Base-by-base conservation (phyloP, 1,140 invertebrate species). In the Tetramorium simillimum region DNA sequence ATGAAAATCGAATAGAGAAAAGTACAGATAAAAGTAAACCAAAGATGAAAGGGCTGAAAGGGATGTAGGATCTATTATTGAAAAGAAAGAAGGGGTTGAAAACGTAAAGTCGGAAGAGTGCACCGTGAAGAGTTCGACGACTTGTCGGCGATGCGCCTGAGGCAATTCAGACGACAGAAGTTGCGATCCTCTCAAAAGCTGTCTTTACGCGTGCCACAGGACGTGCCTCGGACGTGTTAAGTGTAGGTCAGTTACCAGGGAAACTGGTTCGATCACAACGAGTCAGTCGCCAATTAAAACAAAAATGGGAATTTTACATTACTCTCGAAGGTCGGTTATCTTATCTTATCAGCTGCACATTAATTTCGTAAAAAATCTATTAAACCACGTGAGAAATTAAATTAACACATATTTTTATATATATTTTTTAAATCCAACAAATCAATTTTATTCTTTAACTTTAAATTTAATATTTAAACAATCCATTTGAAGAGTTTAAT, bases 171-270 rank as follows among this genome's bases (percentile, higher is more conserved):
- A 16, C 51, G 12, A 14, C 2, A 21, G 49, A 67, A 46, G 82
- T 76, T 53, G 58, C 58, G 40, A 82, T 63, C 65, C 46, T 81
- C 51, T 69, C 40, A 21, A 65, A 16, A 56, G 16, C 53, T 21
- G 14, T 21, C 33, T 76, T 76, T 43, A 62, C 43, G 72, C 85
- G 53, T 69, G 62, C 51, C 51, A 33, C 51, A 65, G 63, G 53
- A 33, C 33, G 33, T 33, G 3, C 56, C 56, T 86, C 53, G 7
- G 58, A 33, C 40, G 21, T 80, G 62, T 69, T 86, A 89, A 91
- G 87, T 87, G 86, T 92, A 93, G 92, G 90, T 93, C 91, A 92
- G 92, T 93, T 92, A 91, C 91, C 90, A 89, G 92, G 81, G 63
- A 75, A 87, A 93, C 90, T 91, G 92, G 92, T 93, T 91, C 86